A percentile compares a stretch with the other conserved stretches of the same genome.
These are phyloP conservation scores for Sinentomon sp. DNA, from an alignment of 2,888 invertebrate species.

Conservation along the genomic window DNA sequence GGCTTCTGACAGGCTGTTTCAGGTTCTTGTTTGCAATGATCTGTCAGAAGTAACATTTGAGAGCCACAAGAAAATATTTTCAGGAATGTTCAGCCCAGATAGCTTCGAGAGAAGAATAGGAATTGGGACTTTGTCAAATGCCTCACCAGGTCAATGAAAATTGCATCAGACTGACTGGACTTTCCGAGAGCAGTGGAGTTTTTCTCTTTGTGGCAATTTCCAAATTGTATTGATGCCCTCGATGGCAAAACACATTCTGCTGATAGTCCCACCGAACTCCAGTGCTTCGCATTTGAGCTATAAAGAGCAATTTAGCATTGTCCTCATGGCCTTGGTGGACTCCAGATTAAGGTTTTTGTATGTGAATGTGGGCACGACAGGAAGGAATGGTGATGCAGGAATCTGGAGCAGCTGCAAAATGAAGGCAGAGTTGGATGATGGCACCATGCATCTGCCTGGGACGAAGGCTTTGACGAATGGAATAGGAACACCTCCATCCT, in stretches of 20 bases:
- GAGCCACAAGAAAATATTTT: no score
- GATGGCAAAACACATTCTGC: constrained; percentile 17
- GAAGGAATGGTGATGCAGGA: constrained; percentile 18
- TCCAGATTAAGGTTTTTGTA: constrained; percentile 18
- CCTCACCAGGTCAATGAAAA: no score
- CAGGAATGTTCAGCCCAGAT: no score
- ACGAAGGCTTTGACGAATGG: constrained; percentile 9
- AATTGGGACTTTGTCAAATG: no score
- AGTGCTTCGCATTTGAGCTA: constrained; percentile 17
- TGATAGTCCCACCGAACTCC: constrained; percentile 16
- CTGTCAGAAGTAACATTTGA: no score
- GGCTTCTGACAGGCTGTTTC: no score
- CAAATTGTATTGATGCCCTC: constrained; percentile 15
- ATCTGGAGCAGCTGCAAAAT: constrained; percentile 15
- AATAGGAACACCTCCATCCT: constrained; percentile 3
- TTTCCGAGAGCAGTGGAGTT: no score
- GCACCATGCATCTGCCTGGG: constrained; percentile 11
- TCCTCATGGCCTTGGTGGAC: constrained; percentile 17
- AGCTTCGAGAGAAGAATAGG: no score
- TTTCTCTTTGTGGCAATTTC: constrained; percentile 18
- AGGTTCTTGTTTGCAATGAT: no score
- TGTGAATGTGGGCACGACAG: constrained; percentile 17
- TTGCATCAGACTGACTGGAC: no score
- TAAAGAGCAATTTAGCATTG: constrained; percentile 17
- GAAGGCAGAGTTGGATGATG: constrained; percentile 11